A percentile compares a stretch with the other conserved stretches of the same genome.
phyloP scores from a whole-genome alignment of 2,888 invertebrate species.

The Elmis aenea region DNA sequence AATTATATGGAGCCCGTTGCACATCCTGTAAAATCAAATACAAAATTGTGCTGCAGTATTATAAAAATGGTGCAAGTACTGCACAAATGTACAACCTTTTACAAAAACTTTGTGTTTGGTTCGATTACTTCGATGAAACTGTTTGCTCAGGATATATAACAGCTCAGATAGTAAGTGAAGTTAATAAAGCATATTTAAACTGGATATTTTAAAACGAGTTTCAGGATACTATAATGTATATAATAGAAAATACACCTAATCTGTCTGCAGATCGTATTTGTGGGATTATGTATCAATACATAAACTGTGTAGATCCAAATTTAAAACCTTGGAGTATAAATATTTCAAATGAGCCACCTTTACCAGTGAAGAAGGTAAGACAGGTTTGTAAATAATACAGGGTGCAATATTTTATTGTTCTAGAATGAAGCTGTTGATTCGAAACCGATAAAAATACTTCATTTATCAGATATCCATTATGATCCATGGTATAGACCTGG shows the following conservation, averaged over 20 bases:
- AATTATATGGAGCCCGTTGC: conserved; percentile 14
- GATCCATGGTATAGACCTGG: conserved; percentile 68
- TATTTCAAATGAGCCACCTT: too few relatives aligned
- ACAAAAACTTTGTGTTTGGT: conserved; percentile 25
- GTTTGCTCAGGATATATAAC: conserved; percentile 2
- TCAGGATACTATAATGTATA: conserved; percentile 58
- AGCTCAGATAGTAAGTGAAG: too few relatives aligned
- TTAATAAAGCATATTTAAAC: too few relatives aligned
- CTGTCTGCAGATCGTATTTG: conserved; percentile 55
- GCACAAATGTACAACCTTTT: conserved; percentile 12
- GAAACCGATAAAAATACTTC: too few relatives aligned
- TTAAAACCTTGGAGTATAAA: conserved; percentile 33
- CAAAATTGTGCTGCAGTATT: conserved; percentile 14
- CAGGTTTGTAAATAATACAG: too few relatives aligned
- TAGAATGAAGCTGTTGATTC: too few relatives aligned
- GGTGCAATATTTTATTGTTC: too few relatives aligned
- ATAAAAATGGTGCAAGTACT: conserved; percentile 4
- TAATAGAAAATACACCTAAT: conserved; percentile 52
- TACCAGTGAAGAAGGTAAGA: too few relatives aligned
- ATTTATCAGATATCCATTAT: conserved; percentile 74
- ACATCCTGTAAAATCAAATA: conserved; percentile 14
- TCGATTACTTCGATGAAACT: conserved; percentile 22
- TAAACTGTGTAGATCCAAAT: conserved; percentile 36
- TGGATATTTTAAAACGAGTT: too few relatives aligned
- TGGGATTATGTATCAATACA: conserved; percentile 51